Conservation (phyloP, 2,113 vertebrate species). For the Gobiocypris rarus region DNA sequence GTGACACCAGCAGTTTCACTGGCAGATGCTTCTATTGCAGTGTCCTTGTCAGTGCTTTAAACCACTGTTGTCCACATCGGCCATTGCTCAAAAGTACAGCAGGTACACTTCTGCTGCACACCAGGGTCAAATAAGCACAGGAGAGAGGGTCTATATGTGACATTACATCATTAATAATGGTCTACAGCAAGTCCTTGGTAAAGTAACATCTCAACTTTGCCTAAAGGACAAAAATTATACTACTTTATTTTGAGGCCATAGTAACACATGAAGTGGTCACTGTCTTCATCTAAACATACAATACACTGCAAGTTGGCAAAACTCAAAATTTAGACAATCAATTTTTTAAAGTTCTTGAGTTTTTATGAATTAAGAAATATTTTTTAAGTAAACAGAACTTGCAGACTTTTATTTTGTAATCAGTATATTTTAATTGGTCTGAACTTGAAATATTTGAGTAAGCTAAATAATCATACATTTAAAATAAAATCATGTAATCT, state of each 20-base stretch:
- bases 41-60: neutral
- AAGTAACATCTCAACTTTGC: neutral
- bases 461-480: no score
- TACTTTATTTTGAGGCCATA: neutral
- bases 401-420: no score
- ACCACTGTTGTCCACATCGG: neutral
- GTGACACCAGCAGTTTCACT: neutral
- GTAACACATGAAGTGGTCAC: neutral
- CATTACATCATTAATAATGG: constrained; percentile 39
- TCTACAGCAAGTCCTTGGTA: constrained; percentile 23
- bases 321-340: no score
- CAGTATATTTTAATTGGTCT: no score
- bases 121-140: constrained; percentile 3
- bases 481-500: no score
- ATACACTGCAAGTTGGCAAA: no score
- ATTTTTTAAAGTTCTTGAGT: no score
- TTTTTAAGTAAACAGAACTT: no score
- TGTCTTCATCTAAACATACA: neutral
- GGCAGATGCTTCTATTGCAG: neutral
- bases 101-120: neutral
- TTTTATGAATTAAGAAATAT: no score
- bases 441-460: no score
- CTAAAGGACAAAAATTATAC: constrained; percentile 6
- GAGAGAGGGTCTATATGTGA: neutral
- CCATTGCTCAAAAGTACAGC: neutral